Evolutionary conservation across 2,113 vertebrate genomes (phyloP), one percentile per base, ranked within the genome.

Genomic region (Pungitius pungitius): DNA sequence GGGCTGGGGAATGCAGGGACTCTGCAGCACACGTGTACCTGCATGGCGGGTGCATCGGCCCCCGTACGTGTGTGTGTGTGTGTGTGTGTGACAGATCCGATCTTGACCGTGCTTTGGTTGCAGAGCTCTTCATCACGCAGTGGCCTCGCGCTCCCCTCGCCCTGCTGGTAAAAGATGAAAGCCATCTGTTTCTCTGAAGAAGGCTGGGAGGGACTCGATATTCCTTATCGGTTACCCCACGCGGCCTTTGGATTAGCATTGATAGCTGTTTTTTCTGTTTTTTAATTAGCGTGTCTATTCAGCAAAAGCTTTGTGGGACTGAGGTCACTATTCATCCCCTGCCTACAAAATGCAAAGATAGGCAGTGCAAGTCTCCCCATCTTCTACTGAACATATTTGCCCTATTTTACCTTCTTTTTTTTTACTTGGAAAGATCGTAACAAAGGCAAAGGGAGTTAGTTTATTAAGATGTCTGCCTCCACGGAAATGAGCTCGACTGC

Each of bases 81-180:
- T 22, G 40, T 27, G 55, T 6, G 60, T 22, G 59, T 24, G 30
- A 24, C 20, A 7, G 56, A 26, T 67, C n/a, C 57, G 51, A 56
- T 40, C 22, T 66, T 75, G 22, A 4, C 42, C 0, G 1, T 18
- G 42, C 47, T 66, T 60, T 27, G 30, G 20, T 47, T 71, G 14
- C 56, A 59, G 49, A 66, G 20, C 17, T 69, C 63, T 55, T 83
- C 65, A 69, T 75, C 51, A 60, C 70, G 66, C 49, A 11, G 62
- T 42, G 61, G 70, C 82, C 73, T 88, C 60, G 27, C 22, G 1
- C 27, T 42, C 40, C 13, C 15, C n/a, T 69, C 49, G 60, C 70
- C 45, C 68, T 11, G n/a, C 58, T 56, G 74, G 75, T 69, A 73
- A 75, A 45, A 71, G 79, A 88, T 75, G 75, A 87, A 85, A 84